Evolutionary conservation across 2,113 vertebrate genomes (phyloP), one percentile per base, ranked within the genome.

Genomic region (Myxocyprinus asiaticus): DNA sequence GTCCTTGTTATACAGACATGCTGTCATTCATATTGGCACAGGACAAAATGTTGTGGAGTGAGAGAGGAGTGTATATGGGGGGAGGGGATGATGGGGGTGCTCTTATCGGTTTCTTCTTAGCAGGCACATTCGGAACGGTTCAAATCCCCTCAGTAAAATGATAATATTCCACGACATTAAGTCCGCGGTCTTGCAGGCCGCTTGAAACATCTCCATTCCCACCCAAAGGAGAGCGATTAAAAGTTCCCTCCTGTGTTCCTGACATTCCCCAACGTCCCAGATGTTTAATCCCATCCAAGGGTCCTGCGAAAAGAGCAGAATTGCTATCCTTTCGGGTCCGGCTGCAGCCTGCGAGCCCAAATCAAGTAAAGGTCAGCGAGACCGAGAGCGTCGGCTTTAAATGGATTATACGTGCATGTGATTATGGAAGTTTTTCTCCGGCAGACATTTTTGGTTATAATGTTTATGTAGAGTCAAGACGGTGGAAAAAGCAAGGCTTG

Each of bases 321-420:
- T 59, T 58, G 67, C 59, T 42, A 70, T 81, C 67, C 67, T 17
- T 70, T 70, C 73, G 42, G 43, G 69, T 70, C 67, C 7, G 80
- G 5, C 66, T 67, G 17, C 53, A 71, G 61, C 70, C 51, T 56
- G 50, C 63, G 66, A 56, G 66, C 56, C 71, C 67, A 59, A 53
- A 59, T 83, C 79, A 77, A 53, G 69, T 66, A 84, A 84, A 84
- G 79, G 83, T 84, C 83, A 84, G 14, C 53, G 51, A 61, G 61
- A 81, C 73, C 14, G 67, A 45, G 61, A 66, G 70, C 70, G n/a
- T 15, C 64, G 50, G 77, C 78, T 75, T 74, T 71, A 81, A 84
- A 58, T 76, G 76, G 83, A 81, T 84, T 81, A 81, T 42, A 59
- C n/a, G 75, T 69, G 75, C 44, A 77, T 70, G 79, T 33, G 22